Base-by-base conservation (phyloP, 2,888 invertebrate genomes). In the Caenorhabditis drosophilae region DNA sequence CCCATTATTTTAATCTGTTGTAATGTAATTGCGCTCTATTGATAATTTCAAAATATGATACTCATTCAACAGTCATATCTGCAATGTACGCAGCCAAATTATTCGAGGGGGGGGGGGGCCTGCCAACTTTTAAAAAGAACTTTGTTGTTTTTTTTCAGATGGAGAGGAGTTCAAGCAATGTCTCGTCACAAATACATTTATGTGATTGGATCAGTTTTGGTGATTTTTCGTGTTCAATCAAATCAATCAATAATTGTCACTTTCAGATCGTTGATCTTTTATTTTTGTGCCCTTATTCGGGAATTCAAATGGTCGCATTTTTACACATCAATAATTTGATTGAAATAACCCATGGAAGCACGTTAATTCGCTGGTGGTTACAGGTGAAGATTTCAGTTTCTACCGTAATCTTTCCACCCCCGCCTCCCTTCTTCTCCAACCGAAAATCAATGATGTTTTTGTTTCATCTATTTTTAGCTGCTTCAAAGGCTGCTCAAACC, bases 121-220 rank as follows among this genome's bases (percentile, higher is more conserved):
- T n/a, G n/a, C n/a, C n/a, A 38, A 7, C 35, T 36, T 22, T 16
- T 4, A 49, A 6, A 38, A 16, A 34, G 16, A 31, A 25, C n/a
- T 2, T 18, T 6, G 22, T 11, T 12, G 6, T 55, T 4, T 9
- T 22, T 16, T 47, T 69, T 57, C 25, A 72, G 68, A 36, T 67
- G 63, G 56, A 27, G 59, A n/a, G 58, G 62, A 36, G 60, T 73
- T 20, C 73, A 70, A 52, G 67, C 73, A 22, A 75, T 83, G 77
- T 73, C 73, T 2, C 67, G 83, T 6, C 82, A 83, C 70, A 83
- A 83, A 67, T 83, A 83, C 58, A 68, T 83, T 44, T 77, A 83
- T 38, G 83, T 83, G 26, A 82, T 83, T 54, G 83, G 83, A 9
- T 76, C 74, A 11, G 83, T 83, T 23, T 71, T 81, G 23, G 48